Evolutionary conservation across 2,113 vertebrate species (phyloP).

Genomic region (Ophthalmolycus amberensis): DNA sequence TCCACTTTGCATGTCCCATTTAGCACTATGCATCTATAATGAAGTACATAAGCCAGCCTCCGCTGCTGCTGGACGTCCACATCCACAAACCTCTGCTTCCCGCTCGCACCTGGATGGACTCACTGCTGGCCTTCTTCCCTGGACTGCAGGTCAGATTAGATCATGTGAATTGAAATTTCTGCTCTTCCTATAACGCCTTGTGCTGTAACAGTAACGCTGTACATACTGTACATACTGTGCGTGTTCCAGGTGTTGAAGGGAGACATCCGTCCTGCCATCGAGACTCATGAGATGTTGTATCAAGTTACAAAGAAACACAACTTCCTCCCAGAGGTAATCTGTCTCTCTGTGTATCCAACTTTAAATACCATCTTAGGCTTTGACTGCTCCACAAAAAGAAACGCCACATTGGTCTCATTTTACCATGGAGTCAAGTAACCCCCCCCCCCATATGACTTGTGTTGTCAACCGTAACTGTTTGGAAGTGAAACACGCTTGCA

Average conservation of each 20-base stretch:
- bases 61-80: constrained; percentile 95
- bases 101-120: constrained; percentile 99
- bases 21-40: constrained; percentile 99
- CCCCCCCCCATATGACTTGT: not conserved
- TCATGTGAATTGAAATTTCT: not conserved
- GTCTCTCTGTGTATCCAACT: not conserved
- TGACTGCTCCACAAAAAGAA: not conserved
- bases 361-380: not conserved
- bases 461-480: not conserved
- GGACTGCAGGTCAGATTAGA: constrained; percentile 90
- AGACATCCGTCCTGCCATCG: constrained; percentile 97
- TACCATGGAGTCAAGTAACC: not conserved
- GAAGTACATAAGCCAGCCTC: constrained; percentile 99
- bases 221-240: not conserved
- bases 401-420: not conserved
- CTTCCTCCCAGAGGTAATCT: constrained; percentile 95
- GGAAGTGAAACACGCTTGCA: constrained; percentile 15
- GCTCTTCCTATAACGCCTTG: not conserved
- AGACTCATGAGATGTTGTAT: constrained; percentile 99
- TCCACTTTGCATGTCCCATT: constrained; percentile 12
- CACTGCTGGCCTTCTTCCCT: constrained; percentile 97
- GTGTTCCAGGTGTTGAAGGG: constrained; percentile 94
- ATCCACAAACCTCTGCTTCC: constrained; percentile 99
- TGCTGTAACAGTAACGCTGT: not conserved
- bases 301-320: constrained; percentile 99